Evolutionary conservation across 1,140 invertebrate genomes (phyloP), one percentile per base, ranked within the genome.

Genomic region (Drosophila malerkotliana): DNA sequence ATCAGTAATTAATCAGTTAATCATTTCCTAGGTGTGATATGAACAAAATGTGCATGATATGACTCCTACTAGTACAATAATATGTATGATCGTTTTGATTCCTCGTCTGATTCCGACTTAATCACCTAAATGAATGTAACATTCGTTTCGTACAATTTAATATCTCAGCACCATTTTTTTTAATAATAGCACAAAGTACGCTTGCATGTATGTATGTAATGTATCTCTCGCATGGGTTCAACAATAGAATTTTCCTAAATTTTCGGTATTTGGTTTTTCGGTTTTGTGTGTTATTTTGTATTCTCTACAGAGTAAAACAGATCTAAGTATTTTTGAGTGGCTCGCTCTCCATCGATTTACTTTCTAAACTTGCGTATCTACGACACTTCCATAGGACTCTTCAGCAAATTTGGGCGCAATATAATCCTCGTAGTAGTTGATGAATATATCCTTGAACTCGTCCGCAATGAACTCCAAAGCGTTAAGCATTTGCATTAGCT

Each of bases 401-500:
- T 85, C 81, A 28, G 73, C 77, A 61, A 79, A 85, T 71, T 83
- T 79, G 64, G 81, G 81, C 73, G 81, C 72, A 73, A 85, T 85
- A 61, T 77, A 83, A 57, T 85, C 79, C 55, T 85, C 81, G 54
- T 85, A 85, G 49, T 85, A 85, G 63, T 85, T 85, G 48, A 85
- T 85, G 68, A 85, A 85, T 51, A 85, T 83, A 54, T 85, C 81
- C 68, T 85, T 85, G 52, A 71, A 85, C 54, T 85, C 81, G 54
- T 85, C 81, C 32, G 81, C 72, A 14, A 85, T 85, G 47, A 77
- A 85, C 64, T 85, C 81, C 59, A 85, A 77, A n/a, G 81, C 81
- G 34, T 85, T 78, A 39, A 85, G 61, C 81, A 85, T 85, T 67
- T 85, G 81, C 79, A 85, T 85, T 32, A 85, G 59, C 72, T 85